Base-by-base conservation (phyloP, 2,113 vertebrate genomes). In the Phyllostomus discolor region DNA sequence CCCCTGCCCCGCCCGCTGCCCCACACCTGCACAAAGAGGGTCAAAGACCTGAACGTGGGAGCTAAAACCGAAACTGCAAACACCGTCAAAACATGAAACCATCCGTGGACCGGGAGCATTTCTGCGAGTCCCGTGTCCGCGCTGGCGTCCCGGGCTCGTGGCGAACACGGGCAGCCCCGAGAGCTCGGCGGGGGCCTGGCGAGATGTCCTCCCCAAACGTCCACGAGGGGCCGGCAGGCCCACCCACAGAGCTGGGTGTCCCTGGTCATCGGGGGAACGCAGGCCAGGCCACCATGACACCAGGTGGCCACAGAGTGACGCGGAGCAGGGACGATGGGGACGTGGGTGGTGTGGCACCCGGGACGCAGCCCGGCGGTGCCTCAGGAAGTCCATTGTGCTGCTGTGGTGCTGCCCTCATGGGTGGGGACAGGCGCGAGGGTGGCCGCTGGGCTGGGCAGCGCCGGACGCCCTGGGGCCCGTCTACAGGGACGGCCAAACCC, bases 31-130 rank as follows among this genome's bases (percentile, higher is more conserved):
- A 4, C 0, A 4, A 1, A 5, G 7, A n/a, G 9, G 10, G 7
- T 5, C 43, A 0, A 0, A 52, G 62, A 4, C 43, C 41, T 5
- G 3, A 1, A 0, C 1, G 1, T 16, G 0, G 7, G n/a, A 17
- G 28, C 41, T 4, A 1, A 1, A 9, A 0, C 50, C 0, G 14
- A 9, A 4, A 54, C 72, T 14, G 14, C 64, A n/a, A 17, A 67
- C 16, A 5, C 33, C 20, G 1, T 72, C 35, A 2, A 22, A 26
- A 33, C 10, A 5, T 0, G 52, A 33, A 33, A 1, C 7, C 1
- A 0, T 41, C 20, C 35, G 5, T 14, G 2, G 4, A 1, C 12
- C 2, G 0, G 12, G 28, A 3, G 43, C 6, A 4, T 4, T 4
- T 48, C 14, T 5, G 2, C 20, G n/a, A 38, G 9, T 41, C 1